These are phyloP conservation scores for Myopa testacea DNA, from an alignment of 2,888 invertebrate species.

Conservation along the genomic window DNA sequence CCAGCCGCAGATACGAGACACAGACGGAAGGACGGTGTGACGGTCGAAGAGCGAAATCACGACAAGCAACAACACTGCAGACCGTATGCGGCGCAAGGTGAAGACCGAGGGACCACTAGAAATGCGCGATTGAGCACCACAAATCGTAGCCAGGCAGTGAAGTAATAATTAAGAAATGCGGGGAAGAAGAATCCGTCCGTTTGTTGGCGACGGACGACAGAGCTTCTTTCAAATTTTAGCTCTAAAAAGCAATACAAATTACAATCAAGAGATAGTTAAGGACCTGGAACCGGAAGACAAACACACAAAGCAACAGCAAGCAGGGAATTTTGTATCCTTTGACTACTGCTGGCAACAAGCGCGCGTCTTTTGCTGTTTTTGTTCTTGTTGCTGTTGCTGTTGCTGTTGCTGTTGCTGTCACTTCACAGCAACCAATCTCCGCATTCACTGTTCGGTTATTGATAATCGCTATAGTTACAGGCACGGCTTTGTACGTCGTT, in stretches of 20 bases:
- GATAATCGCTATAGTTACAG: slow-evolving; percentile 29
- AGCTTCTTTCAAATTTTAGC: neutral
- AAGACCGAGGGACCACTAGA: neutral
- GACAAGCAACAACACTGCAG: too few relatives aligned
- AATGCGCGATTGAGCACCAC: slow-evolving; percentile 9
- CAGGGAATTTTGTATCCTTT: slow-evolving; percentile 6
- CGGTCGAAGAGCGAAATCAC: neutral
- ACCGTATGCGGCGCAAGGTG: too few relatives aligned
- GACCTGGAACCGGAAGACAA: neutral
- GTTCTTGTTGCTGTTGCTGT: slow-evolving; percentile 1
- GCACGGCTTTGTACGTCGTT: slow-evolving; percentile 18
- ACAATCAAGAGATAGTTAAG: neutral
- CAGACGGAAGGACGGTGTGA: neutral
- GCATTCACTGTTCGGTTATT: slow-evolving; percentile 25
- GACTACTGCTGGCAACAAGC: slow-evolving; percentile 13
- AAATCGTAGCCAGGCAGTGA: neutral
- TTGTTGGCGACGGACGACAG: too few relatives aligned
- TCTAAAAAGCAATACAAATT: neutral
- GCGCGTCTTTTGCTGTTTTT: neutral
- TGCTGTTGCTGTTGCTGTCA: slow-evolving; percentile 25
- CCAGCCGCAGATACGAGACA: neutral
- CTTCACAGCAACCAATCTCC: slow-evolving; percentile 35
- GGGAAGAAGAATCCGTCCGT: neutral
- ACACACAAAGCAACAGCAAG: neutral
- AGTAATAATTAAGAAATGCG: slow-evolving; percentile 10